phyloP scores from a whole-genome alignment of 2,797 vertebrate species.

The Pantherophis alleghaniensis region DNA sequence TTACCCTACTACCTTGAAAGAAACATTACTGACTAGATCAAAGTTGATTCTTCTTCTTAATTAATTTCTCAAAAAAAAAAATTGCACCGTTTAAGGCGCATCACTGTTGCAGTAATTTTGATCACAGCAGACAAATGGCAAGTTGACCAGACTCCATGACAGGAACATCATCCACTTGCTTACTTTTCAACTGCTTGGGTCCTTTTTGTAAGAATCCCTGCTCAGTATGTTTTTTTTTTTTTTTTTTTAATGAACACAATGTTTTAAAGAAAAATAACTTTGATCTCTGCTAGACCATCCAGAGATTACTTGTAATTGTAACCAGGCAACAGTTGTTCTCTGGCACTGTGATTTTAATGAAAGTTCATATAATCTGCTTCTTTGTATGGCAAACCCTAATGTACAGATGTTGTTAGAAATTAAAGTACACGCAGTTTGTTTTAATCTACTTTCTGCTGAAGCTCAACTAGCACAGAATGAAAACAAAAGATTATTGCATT shows the following conservation, averaged over 20 bases:
- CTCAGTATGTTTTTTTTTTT: constrained; percentile 26
- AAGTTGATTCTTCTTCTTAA: neutral
- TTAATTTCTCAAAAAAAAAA: neutral
- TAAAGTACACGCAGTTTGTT: constrained; percentile 42
- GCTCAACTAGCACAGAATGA: constrained; percentile 51
- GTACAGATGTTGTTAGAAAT: constrained; percentile 60
- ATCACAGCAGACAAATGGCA: neutral
- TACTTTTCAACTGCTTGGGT: constrained; percentile 7
- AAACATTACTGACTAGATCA: neutral
- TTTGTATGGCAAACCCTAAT: constrained; percentile 63
- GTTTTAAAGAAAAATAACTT: constrained; percentile 32
- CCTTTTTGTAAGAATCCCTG: neutral
- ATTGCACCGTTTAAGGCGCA: neutral
- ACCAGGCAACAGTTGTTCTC: constrained; percentile 49
- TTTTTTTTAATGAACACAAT: constrained; percentile 36
- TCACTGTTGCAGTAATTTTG: constrained; percentile 18
- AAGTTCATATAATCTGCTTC: constrained; percentile 59
- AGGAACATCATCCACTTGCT: neutral
- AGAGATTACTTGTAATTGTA: constrained; percentile 60
- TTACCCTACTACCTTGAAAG: neutral
- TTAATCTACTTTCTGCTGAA: constrained; percentile 60
- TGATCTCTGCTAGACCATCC: constrained; percentile 30
- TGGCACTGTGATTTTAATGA: constrained; percentile 58
- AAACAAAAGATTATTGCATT: constrained; percentile 61
- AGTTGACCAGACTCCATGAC: neutral